Percentiles rank a stretch among this genome's conserved stretches.
phyloP scores from a whole-genome alignment of 1,140 invertebrate genomes.

The honey bee (Apis mellifera) region DNA sequence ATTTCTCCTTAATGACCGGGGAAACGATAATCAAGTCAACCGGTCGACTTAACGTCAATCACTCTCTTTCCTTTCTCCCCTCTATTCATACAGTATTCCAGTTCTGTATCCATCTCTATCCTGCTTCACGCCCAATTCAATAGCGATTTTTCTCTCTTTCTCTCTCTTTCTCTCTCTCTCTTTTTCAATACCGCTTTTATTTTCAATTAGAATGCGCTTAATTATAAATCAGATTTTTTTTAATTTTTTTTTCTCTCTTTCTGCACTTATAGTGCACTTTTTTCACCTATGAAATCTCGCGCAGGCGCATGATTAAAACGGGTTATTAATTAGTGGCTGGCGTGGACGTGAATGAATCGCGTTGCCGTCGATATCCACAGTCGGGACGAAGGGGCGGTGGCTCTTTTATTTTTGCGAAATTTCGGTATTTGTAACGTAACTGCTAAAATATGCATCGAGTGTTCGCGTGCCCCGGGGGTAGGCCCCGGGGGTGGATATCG shows the following conservation, averaged over 20 bases:
- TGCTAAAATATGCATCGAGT: slow-evolving; percentile 40
- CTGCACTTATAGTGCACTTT: not conserved
- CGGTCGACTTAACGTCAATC: slow-evolving; percentile 76
- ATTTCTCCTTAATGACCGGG: slow-evolving; percentile 72
- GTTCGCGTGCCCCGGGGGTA: slow-evolving; percentile 18
- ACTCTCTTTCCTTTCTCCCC: slow-evolving; percentile 29
- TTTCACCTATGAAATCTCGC: slow-evolving; percentile 44
- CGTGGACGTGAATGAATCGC: slow-evolving; percentile 72
- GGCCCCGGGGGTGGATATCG: slow-evolving; percentile 1
- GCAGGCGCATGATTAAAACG: slow-evolving; percentile 68
- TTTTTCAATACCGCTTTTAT: slow-evolving; percentile 58
- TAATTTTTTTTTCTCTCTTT: not conserved
- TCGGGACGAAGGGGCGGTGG: slow-evolving; percentile 22
- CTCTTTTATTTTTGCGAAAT: slow-evolving; percentile 64
- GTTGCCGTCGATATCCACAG: slow-evolving; percentile 65
- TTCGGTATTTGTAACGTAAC: slow-evolving; percentile 38
- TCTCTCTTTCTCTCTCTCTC: not conserved
- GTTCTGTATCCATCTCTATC: not conserved
- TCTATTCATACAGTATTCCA: not conserved
- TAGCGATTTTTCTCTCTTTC: slow-evolving; percentile 12
- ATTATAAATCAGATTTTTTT: slow-evolving; percentile 75
- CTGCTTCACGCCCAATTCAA: not conserved
- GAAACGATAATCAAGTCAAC: slow-evolving; percentile 75
- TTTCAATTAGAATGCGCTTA: slow-evolving; percentile 52
- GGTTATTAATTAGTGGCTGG: slow-evolving; percentile 77